Evolutionary conservation across 2,797 vertebrate species (phyloP).

Genomic region (Chromis chromis): DNA sequence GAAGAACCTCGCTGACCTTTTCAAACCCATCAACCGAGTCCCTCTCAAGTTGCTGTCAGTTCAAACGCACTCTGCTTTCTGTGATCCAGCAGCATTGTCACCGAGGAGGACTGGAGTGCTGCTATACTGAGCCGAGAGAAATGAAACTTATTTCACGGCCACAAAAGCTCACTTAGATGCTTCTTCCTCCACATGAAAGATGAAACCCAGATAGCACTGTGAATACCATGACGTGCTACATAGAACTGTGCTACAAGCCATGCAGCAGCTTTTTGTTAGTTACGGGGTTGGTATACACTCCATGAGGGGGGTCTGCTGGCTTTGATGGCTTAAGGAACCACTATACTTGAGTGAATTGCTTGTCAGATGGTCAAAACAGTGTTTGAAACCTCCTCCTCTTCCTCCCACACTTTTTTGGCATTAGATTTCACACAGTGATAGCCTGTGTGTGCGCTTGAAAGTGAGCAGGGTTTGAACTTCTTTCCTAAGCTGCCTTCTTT

Average conservation of each 20-base stretch:
- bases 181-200: not conserved
- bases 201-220: not conserved
- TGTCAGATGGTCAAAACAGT: slow-evolving; percentile 2
- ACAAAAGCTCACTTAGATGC: not conserved
- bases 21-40: slow-evolving; percentile 1
- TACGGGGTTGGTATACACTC: not conserved
- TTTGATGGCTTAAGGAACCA: not conserved
- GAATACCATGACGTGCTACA: slow-evolving; percentile 4
- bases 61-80: not conserved
- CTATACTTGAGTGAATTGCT: not conserved
- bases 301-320: not conserved
- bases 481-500: slow-evolving; percentile 3
- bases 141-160: not conserved
- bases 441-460: not conserved
- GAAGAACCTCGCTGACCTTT: not conserved
- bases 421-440: slow-evolving; percentile 3
- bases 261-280: not conserved
- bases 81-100: not conserved
- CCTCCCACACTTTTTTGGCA: not conserved
- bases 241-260: not conserved
- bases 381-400: slow-evolving; percentile 9
- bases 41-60: not conserved
- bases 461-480: not conserved
- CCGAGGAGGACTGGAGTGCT: not conserved
- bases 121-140: not conserved